Evolutionary conservation across 1,140 invertebrate genomes (phyloP).

Genomic region (Drosophila busckii): DNA sequence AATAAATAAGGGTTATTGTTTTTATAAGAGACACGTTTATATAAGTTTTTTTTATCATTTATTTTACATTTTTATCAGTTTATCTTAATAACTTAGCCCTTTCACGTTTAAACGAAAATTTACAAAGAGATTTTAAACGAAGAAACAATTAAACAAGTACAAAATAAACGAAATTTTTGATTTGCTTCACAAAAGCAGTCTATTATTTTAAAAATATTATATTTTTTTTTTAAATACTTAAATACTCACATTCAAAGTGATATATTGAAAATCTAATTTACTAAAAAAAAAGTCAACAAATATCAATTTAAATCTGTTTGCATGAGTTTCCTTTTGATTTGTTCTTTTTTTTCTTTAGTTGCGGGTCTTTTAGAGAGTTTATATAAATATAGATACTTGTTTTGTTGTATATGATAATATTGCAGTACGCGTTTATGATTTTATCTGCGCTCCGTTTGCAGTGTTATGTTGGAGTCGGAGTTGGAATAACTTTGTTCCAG

Average conservation of each 20-base stretch:
- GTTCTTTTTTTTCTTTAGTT: conserved; percentile 2
- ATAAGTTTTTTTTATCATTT: conserved; percentile 38
- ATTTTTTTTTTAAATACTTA: conserved; percentile 27
- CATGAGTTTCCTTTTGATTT: no score
- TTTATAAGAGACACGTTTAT: conserved; percentile 56
- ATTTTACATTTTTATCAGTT: conserved; percentile 9
- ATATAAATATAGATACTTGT: conserved; percentile 43
- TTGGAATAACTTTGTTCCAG: conserved; percentile 61
- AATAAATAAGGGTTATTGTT: no score
- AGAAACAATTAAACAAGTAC: conserved; percentile 46
- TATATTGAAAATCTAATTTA: conserved; percentile 8
- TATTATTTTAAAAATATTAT: conserved; percentile 46
- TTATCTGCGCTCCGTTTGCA: conserved; percentile 62
- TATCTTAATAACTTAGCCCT: conserved; percentile 52
- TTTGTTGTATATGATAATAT: conserved; percentile 32
- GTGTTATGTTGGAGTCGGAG: conserved; percentile 67
- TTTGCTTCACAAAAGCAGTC: conserved; percentile 12
- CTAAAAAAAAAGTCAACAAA: conserved; percentile 13
- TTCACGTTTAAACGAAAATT: conserved; percentile 63
- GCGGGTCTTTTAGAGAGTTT: conserved; percentile 4
- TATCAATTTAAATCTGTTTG: no score
- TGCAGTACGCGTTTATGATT: conserved; percentile 4
- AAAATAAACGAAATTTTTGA: conserved; percentile 18
- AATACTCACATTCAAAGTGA: conserved; percentile 18
- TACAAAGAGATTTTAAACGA: conserved; percentile 69